Evolutionary conservation across 2,888 invertebrate species (phyloP), one percentile per base, ranked within the genome.

Genomic region (Theodoxus fluviatilis): DNA sequence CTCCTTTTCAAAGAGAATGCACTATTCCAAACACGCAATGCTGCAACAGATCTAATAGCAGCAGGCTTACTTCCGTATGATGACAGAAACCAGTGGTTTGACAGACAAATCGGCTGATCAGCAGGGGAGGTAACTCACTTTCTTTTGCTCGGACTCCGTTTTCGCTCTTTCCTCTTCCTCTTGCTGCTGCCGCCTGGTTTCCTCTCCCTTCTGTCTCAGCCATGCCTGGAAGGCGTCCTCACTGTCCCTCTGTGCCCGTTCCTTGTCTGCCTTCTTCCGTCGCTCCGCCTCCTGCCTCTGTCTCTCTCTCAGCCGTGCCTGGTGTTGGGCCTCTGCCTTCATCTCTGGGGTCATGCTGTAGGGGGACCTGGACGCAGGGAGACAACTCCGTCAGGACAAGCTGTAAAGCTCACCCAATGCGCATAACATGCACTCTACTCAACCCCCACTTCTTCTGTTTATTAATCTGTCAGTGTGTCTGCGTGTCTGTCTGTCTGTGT

Each of bases 351-450:
- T 75, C 71, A 83, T 66, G 33, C 78, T 83, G 74, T 84, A 84
- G 6, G 83, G 84, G 12, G 83, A 84, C 63, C 70, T 74, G 69
- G 84, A 84, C n/a, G n/a, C n/a, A n/a, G n/a, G n/a, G n/a, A n/a
- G n/a, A n/a, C n/a, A n/a, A n/a, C n/a, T n/a, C n/a, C n/a, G n/a
- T n/a, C n/a, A n/a, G n/a, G n/a, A n/a, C n/a, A n/a, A n/a, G n/a
- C n/a, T n/a, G n/a, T n/a, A n/a, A n/a, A n/a, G n/a, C n/a, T n/a
- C n/a, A n/a, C n/a, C n/a, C n/a, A n/a, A n/a, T n/a, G n/a, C n/a
- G n/a, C n/a, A n/a, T n/a, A n/a, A n/a, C n/a, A n/a, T n/a, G n/a
- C n/a, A n/a, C n/a, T n/a, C n/a, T n/a, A n/a, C n/a, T n/a, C n/a
- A n/a, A n/a, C n/a, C n/a, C n/a, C n/a, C n/a, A n/a, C n/a, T n/a